Percentiles rank a stretch among this genome's conserved stretches.
Conservation (phyloP, 1,140 invertebrate species). For the Ditylenchus dipsaci region DNA sequence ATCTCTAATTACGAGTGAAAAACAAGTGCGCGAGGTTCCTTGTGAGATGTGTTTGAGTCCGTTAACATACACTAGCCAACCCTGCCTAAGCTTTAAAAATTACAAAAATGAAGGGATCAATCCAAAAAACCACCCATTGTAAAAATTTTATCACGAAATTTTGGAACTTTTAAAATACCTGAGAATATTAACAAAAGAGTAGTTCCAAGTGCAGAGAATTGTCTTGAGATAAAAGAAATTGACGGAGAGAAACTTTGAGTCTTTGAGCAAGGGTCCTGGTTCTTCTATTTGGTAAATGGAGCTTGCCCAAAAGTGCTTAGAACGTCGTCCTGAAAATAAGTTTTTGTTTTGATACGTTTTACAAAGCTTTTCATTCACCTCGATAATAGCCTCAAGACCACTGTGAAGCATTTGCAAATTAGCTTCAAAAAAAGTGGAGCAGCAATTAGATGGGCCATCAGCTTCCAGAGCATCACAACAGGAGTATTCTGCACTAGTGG, state of each 20-base stretch:
- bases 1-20: no score
- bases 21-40: no score
- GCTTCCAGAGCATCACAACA: neutral
- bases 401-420: neutral
- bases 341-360: no score
- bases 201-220: neutral
- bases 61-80: no score
- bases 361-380: neutral
- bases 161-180: no score
- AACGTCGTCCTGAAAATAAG: constrained; percentile 7
- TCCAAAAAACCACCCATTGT: no score
- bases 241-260: neutral
- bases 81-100: no score
- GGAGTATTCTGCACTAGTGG: neutral
- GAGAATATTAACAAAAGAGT: neutral
- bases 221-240: neutral
- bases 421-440: neutral
- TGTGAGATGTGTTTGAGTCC: no score
- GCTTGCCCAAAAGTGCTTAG: constrained; percentile 1
- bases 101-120: no score
- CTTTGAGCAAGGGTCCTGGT: neutral
- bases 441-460: neutral
- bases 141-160: no score
- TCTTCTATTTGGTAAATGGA: neutral
- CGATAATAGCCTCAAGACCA: constrained; percentile 4